These are phyloP conservation scores for Amia ocellicauda DNA, from an alignment of 2,113 vertebrate species.

Conservation along the genomic window DNA sequence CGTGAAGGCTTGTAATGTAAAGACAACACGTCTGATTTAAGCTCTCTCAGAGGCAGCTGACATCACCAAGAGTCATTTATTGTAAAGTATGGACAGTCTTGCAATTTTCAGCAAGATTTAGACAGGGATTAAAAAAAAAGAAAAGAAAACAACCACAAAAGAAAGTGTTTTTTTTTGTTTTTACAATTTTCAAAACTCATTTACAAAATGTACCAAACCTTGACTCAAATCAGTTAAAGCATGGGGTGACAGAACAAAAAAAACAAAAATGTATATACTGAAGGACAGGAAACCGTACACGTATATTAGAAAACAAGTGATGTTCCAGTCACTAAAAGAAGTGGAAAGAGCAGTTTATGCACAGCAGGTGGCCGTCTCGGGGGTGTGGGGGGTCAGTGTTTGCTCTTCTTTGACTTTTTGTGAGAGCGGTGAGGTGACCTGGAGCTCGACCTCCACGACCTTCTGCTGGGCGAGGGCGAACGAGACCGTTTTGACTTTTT, in stretches of 20 bases:
- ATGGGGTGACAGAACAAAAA: constrained; percentile 25
- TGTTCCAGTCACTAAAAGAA: constrained; percentile 9
- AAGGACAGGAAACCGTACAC: constrained; percentile 19
- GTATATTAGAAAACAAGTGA: constrained; percentile 26
- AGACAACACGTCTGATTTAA: too few species aligned
- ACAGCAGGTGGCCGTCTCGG: constrained; percentile 6
- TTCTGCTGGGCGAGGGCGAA: constrained; percentile 60
- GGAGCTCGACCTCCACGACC: constrained; percentile 55
- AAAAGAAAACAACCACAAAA: constrained; percentile 44
- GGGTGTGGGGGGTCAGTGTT: constrained; percentile 54
- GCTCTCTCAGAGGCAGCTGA: neutral
- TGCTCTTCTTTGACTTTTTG: constrained; percentile 75
- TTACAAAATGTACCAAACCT: constrained; percentile 51
- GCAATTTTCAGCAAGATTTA: constrained; percentile 38
- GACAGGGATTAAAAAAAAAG: constrained; percentile 53
- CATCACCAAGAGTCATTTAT: constrained; percentile 54
- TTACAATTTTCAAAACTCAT: constrained; percentile 64
- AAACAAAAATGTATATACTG: constrained; percentile 14
- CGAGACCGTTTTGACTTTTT: constrained; percentile 64
- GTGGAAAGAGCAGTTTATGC: constrained; percentile 11
- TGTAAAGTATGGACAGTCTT: constrained; percentile 44
- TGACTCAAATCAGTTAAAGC: constrained; percentile 37
- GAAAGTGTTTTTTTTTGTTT: too few species aligned
- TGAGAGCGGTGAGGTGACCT: constrained; percentile 69
- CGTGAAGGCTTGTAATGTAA: too few species aligned